A percentile compares a stretch with the other conserved stretches of the same genome.
These are phyloP conservation scores for Toxotes jaculatrix DNA, from an alignment of 2,113 vertebrate genomes.

Conservation along the genomic window DNA sequence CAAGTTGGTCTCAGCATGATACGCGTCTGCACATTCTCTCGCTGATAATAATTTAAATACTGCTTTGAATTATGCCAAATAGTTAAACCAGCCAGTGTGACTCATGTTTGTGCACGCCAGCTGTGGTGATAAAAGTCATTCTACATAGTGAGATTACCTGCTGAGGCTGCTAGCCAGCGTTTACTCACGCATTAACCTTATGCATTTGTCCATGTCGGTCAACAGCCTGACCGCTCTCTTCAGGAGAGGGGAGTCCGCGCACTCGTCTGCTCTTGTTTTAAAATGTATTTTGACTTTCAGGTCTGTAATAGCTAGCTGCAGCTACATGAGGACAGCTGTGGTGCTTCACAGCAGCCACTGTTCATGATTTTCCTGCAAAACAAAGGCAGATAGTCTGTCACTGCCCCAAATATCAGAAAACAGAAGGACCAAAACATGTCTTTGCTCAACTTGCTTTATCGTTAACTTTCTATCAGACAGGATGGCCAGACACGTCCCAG, in stretches of 20 bases:
- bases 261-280: conserved; percentile 3
- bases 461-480: conserved; percentile 35
- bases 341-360: conserved; percentile 9
- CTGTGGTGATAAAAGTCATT: conserved; percentile 37
- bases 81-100: not conserved
- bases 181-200: conserved; percentile 34
- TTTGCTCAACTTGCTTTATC: conserved; percentile 29
- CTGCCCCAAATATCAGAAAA: conserved; percentile 13
- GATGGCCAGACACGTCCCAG: conserved; percentile 25
- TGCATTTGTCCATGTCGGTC: conserved; percentile 8
- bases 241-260: not conserved
- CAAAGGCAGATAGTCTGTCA: not conserved
- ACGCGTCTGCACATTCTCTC: conserved; percentile 21
- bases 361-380: conserved; percentile 7
- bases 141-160: conserved; percentile 31
- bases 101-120: conserved; percentile 11
- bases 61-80: conserved; percentile 26
- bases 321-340: not conserved
- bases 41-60: conserved; percentile 14
- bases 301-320: not conserved
- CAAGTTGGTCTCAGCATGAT: conserved; percentile 21
- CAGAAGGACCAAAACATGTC: conserved; percentile 13
- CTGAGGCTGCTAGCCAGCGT: conserved; percentile 29
- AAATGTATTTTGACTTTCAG: conserved; percentile 38
- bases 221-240: conserved; percentile 10